Evolutionary conservation across 1,140 invertebrate genomes (phyloP).

Genomic region (Calycopis cecrops): DNA sequence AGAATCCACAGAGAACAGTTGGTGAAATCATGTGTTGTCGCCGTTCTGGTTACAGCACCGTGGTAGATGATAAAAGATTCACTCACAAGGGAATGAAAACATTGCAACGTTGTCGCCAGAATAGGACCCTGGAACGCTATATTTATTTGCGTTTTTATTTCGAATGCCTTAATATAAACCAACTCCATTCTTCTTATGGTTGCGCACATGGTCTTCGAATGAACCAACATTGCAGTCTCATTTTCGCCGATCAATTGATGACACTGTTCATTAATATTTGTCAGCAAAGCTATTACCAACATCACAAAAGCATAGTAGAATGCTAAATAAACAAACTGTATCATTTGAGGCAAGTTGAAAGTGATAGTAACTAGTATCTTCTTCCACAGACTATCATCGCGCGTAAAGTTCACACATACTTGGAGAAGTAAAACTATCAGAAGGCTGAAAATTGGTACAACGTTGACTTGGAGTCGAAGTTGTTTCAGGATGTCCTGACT

Average conservation of each 20-base stretch:
- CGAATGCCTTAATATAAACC: slow-evolving; percentile 40
- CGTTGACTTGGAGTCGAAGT: slow-evolving; percentile 30
- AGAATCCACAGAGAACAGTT: slow-evolving; percentile 50
- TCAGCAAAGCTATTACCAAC: slow-evolving; percentile 35
- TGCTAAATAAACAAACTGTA: slow-evolving; percentile 38
- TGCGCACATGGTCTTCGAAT: slow-evolving; percentile 26
- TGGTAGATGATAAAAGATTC: slow-evolving; percentile 53
- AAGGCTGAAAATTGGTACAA: slow-evolving; percentile 21
- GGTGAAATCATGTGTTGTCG: slow-evolving; percentile 36
- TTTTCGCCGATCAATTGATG: slow-evolving; percentile 23
- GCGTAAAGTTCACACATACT: slow-evolving; percentile 37
- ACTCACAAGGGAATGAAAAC: slow-evolving; percentile 52
- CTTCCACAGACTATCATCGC: slow-evolving; percentile 39
- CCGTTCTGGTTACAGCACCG: slow-evolving; percentile 27
- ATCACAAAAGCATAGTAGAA: slow-evolving; percentile 44
- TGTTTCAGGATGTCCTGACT: slow-evolving; percentile 27
- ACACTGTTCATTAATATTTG: slow-evolving; percentile 37
- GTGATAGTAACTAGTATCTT: slow-evolving; percentile 41
- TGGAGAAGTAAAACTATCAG: slow-evolving; percentile 27
- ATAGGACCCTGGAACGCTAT: slow-evolving; percentile 44
- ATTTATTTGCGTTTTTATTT: slow-evolving; percentile 47
- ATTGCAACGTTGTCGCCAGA: slow-evolving; percentile 41
- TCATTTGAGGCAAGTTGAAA: slow-evolving; percentile 45
- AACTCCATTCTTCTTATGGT: slow-evolving; percentile 40
- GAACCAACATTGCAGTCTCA: slow-evolving; percentile 19